Evolutionary conservation across 2,888 invertebrate genomes (phyloP).

Genomic region (Eurytoma californica): DNA sequence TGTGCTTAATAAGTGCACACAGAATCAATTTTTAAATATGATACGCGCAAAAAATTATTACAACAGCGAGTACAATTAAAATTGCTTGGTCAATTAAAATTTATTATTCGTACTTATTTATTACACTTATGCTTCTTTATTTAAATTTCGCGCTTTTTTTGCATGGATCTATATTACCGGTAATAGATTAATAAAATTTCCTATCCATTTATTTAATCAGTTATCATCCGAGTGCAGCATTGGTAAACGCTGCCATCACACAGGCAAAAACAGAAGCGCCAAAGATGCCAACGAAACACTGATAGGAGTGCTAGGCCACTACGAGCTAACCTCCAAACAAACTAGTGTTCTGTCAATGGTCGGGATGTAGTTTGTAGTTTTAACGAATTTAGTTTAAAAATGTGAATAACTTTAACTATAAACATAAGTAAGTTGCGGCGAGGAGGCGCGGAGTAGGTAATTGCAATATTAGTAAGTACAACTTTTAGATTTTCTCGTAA

Average conservation of each 20-base stretch:
- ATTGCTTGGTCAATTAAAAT: no score
- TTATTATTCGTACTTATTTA: no score
- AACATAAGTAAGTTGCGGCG: conserved; percentile 1
- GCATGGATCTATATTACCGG: neutral
- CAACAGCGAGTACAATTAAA: no score
- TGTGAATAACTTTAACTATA: conserved; percentile 33
- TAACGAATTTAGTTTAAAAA: conserved; percentile 25
- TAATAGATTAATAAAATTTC: neutral
- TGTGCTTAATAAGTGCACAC: no score
- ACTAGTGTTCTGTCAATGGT: conserved; percentile 8
- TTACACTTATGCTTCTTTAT: no score
- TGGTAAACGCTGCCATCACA: neutral
- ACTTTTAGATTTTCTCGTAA: neutral
- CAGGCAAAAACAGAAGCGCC: neutral
- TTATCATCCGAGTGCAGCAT: neutral
- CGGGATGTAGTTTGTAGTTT: conserved; percentile 29
- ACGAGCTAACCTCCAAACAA: conserved; percentile 20
- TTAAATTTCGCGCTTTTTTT: no score
- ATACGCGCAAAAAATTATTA: no score
- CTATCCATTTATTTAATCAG: neutral
- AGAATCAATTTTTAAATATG: no score
- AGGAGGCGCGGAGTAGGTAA: conserved; percentile 3
- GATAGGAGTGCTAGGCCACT: neutral
- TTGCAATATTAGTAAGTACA: conserved; percentile 25
- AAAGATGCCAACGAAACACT: conserved; percentile 12